Conservation (phyloP, 1,140 invertebrate species). For the Hyphantria cunea region DNA sequence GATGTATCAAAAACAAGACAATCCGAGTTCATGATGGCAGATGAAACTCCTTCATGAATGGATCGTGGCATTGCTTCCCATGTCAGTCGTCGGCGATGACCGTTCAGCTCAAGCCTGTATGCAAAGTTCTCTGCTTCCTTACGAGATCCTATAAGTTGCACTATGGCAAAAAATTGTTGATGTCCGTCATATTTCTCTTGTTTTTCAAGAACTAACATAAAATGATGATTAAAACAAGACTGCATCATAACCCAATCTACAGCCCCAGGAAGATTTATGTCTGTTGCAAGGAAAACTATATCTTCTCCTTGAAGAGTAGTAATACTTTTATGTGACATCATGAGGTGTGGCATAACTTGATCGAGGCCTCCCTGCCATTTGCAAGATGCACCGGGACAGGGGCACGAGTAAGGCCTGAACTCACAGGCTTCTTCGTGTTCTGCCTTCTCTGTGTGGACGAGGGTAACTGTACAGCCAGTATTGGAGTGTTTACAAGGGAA, state of each 20-base stretch:
- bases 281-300: conserved; percentile 99
- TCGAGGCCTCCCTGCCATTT: conserved; percentile 99
- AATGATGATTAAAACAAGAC: conserved; percentile 99
- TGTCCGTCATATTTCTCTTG: conserved; percentile 99
- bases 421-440: conserved; percentile 99
- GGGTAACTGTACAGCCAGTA: conserved; percentile 95
- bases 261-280: conserved; percentile 99
- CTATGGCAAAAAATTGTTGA: conserved; percentile 99
- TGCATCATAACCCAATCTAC: conserved; percentile 99
- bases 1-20: conserved; percentile 99
- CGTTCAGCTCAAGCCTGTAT: conserved; percentile 98
- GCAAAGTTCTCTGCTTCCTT: conserved; percentile 99
- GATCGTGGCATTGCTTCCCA: conserved; percentile 99
- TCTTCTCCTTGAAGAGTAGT: conserved; percentile 99
- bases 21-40: conserved; percentile 98
- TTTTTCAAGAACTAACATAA: conserved; percentile 99
- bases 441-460: conserved; percentile 97
- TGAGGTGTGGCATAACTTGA: conserved; percentile 97
- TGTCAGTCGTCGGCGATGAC: conserved; percentile 94
- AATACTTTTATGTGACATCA: conserved; percentile 99
- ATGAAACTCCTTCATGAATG: conserved; percentile 99
- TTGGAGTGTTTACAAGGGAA: conserved; percentile 99
- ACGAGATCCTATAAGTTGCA: conserved; percentile 98
- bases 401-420: conserved; percentile 98
- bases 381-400: conserved; percentile 98